Base-by-base conservation (phyloP, 2,113 vertebrate species). In the Elephas maximus region DNA sequence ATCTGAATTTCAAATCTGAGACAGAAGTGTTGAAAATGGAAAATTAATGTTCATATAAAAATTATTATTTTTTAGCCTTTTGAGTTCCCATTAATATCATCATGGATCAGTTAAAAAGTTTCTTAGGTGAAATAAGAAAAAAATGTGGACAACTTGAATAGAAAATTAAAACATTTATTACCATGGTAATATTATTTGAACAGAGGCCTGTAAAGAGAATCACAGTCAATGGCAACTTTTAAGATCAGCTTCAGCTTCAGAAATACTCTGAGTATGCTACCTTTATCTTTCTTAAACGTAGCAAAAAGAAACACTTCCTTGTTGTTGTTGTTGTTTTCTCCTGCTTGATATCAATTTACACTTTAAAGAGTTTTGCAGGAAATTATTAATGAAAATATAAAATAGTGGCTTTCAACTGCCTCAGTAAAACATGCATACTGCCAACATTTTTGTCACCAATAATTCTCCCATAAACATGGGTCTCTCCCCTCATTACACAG, bases 301-400 rank as follows among this genome's bases (percentile, higher is more conserved):
- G 48, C 94, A 48, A 44, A 65, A 87, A 76, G 30, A 96, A 37
- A 17, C 26, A 10, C 9, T 30, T 84, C 37, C n/a, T 30, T 41
- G 3, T 21, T 37, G 37, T 37, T 30, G 53, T 24, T 14, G 0
- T 10, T 20, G 77, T 85, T 26, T 45, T 37, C 41, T 41, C 57
- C 53, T 95, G 81, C 57, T 89, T 91, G 57, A 94, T 97, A 96
- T 97, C 96, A 93, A 71, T 95, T 98, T 98, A 94, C 95, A 97
- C 91, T 93, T 14, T 94, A 94, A 97, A 95, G 80, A 73, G 48
- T 93, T 63, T 96, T 97, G 14, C 85, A 96, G 96, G 95, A 98
- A 98, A 98, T 98, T 95, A 96, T 98, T 98, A 98, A 97, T 97
- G 94, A 98, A 98, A 98, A 97, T 97, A 98, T 96, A 96, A 98